Conservation (phyloP, 2,113 vertebrate species). For the Chelonoidis abingdonii region DNA sequence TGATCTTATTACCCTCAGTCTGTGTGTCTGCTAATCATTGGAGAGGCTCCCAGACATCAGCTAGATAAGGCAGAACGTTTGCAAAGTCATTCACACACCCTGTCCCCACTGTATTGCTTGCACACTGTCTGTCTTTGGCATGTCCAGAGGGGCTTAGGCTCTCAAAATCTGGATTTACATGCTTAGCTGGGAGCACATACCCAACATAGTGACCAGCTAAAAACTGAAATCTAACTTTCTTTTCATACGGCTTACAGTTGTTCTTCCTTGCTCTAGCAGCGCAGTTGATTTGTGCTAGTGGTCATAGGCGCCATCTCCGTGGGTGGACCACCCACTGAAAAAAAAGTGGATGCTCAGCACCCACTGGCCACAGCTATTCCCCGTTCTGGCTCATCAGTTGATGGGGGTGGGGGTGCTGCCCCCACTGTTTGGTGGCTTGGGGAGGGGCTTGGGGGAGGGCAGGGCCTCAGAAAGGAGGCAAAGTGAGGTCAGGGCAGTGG, state of each 20-base stretch:
- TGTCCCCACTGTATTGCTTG: not conserved
- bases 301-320: too few species aligned
- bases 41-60: not conserved
- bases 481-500: too few species aligned
- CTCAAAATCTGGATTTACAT: not conserved
- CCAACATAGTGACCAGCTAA: not conserved
- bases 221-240: not conserved
- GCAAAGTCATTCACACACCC: not conserved
- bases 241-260: not conserved
- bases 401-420: too few species aligned
- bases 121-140: not conserved
- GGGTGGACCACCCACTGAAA: too few species aligned
- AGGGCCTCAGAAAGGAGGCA: too few species aligned
- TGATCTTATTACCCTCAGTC: not conserved
- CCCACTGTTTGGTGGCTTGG: too few species aligned
- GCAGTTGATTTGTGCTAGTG: not conserved
- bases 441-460: too few species aligned
- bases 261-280: not conserved
- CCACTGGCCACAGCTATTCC: too few species aligned
- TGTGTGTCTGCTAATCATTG: not conserved
- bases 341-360: too few species aligned
- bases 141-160: not conserved
- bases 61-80: not conserved
- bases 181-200: not conserved
- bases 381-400: too few species aligned